These are phyloP conservation scores for Malaclemys terrapin DNA, from an alignment of 2,113 vertebrate species.

Conservation along the genomic window DNA sequence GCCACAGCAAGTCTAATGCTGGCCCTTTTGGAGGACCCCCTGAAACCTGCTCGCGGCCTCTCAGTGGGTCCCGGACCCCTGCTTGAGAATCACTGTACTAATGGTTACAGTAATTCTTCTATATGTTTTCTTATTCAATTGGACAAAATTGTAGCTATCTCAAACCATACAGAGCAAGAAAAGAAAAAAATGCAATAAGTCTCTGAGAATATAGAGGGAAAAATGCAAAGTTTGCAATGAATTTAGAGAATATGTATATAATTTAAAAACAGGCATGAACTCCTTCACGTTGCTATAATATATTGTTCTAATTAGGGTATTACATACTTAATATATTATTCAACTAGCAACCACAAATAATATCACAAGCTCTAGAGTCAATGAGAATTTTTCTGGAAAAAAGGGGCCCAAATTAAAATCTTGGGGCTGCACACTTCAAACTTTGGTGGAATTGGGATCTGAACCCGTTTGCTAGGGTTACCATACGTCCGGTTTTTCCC, in stretches of 20 bases:
- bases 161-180: background rate
- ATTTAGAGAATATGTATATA: background rate
- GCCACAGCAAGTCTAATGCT: too few species aligned
- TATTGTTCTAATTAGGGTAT: slow-evolving; percentile 7
- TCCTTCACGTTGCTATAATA: background rate
- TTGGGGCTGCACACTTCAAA: background rate
- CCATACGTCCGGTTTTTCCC: too few species aligned
- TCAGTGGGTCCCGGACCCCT: too few species aligned
- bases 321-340: background rate
- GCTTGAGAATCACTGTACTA: too few species aligned
- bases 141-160: background rate
- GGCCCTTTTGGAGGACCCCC: too few species aligned
- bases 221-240: background rate
- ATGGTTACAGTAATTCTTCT: background rate
- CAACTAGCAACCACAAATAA: background rate
- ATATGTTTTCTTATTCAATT: background rate
- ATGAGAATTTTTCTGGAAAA: background rate
- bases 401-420: background rate
- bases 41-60: too few species aligned
- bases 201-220: background rate
- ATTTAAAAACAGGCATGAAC: background rate
- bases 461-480: background rate
- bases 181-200: background rate
- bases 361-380: background rate
- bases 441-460: slow-evolving; percentile 1